Evolutionary conservation across 2,888 invertebrate species (phyloP).

Genomic region (Agonopterix subpropinquella): DNA sequence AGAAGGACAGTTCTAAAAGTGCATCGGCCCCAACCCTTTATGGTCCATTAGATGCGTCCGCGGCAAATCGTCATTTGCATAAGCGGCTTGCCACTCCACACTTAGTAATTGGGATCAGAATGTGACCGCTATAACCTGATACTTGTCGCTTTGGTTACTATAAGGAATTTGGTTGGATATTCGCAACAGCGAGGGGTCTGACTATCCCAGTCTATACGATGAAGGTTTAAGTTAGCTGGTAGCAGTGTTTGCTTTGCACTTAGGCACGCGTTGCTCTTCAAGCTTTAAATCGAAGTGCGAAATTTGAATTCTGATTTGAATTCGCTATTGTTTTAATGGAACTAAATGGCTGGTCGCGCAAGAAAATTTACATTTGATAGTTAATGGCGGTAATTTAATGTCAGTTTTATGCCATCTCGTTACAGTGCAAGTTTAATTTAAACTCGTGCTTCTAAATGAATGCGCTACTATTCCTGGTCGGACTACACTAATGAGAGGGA

Average conservation of each 20-base stretch:
- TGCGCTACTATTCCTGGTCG: slow-evolving; percentile 1
- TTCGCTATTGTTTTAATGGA: slow-evolving; percentile 63
- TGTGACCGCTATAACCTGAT: slow-evolving; percentile 44
- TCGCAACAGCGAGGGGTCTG: slow-evolving; percentile 26
- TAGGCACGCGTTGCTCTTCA: slow-evolving; percentile 55
- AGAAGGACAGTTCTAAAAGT: slow-evolving; percentile 45
- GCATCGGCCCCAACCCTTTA: slow-evolving; percentile 48
- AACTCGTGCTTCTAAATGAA: background rate
- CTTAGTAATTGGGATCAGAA: slow-evolving; percentile 70
- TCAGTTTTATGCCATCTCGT: background rate
- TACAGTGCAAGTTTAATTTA: background rate
- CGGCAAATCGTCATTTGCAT: slow-evolving; percentile 73
- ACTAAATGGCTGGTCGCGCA: slow-evolving; percentile 23
- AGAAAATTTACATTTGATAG: slow-evolving; percentile 7
- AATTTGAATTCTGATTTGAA: slow-evolving; percentile 70
- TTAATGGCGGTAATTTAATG: background rate
- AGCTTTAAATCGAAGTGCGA: slow-evolving; percentile 72
- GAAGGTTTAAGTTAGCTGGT: slow-evolving; percentile 57
- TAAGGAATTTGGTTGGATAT: slow-evolving; percentile 14
- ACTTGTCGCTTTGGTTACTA: slow-evolving; percentile 19
- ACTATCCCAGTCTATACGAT: slow-evolving; percentile 38
- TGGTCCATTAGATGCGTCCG: slow-evolving; percentile 71
- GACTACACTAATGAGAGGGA: slow-evolving; percentile 20
- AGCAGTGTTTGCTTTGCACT: slow-evolving; percentile 67
- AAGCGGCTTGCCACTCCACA: slow-evolving; percentile 71